Evolutionary conservation across 2,797 vertebrate genomes (phyloP).

Genomic region (Anabas testudineus): DNA sequence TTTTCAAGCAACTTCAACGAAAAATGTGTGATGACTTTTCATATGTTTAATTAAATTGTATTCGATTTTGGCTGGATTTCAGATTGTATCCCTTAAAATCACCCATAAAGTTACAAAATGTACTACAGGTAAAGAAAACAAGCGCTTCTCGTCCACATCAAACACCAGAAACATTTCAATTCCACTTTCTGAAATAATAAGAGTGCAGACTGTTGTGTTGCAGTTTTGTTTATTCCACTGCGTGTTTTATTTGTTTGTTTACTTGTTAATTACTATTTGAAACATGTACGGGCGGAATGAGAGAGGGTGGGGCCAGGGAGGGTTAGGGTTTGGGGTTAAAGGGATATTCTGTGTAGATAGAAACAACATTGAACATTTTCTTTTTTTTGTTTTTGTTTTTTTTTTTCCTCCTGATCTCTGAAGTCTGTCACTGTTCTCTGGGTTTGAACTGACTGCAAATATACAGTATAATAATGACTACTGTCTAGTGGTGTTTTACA

Average conservation of each 20-base stretch:
- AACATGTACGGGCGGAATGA: slow-evolving; percentile 50
- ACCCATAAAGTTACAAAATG: neutral
- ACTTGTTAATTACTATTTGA: slow-evolving; percentile 75
- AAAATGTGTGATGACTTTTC: slow-evolving; percentile 1
- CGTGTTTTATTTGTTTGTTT: slow-evolving; percentile 71
- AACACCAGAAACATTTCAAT: slow-evolving; percentile 23
- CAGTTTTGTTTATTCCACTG: slow-evolving; percentile 72
- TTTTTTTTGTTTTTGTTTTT: slow-evolving; percentile 52
- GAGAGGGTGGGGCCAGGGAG: slow-evolving; percentile 9
- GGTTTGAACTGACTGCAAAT: slow-evolving; percentile 82
- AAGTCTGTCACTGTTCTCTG: slow-evolving; percentile 80
- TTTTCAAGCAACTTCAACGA: neutral
- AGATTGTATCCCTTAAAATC: neutral
- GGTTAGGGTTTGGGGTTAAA: slow-evolving; percentile 39
- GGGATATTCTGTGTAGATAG: slow-evolving; percentile 78
- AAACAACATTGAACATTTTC: slow-evolving; percentile 56
- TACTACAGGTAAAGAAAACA: slow-evolving; percentile 31
- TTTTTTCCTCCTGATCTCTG: slow-evolving; percentile 70
- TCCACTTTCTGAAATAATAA: slow-evolving; percentile 47
- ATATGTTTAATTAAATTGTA: neutral
- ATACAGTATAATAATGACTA: slow-evolving; percentile 80
- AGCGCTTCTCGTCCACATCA: slow-evolving; percentile 35
- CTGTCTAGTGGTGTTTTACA: slow-evolving; percentile 41
- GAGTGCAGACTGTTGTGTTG: slow-evolving; percentile 76
- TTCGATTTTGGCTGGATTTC: neutral